Evolutionary conservation across 2,797 vertebrate genomes (phyloP), one percentile per base, ranked within the genome.

Genomic region (Pelochelys cantorii): DNA sequence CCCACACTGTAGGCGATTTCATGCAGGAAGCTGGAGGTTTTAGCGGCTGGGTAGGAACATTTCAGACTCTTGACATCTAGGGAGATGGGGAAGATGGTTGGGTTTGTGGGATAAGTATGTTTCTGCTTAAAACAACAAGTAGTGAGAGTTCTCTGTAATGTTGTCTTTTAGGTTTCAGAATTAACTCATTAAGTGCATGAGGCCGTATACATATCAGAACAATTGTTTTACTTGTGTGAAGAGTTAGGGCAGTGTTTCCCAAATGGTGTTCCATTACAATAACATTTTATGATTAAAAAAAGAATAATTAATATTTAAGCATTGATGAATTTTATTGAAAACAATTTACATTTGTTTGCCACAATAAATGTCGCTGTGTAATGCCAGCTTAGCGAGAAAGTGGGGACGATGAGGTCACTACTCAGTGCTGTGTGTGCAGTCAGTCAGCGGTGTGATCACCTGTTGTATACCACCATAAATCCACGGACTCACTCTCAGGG

Each of bases 11-110:
- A 48, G 52, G 29, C 2, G 34, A 14, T 27, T 68, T 88, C 34
- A 2, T 84, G 79, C 23, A 85, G 81, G 91, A 83, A 90, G 83
- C 77, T 83, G 83, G 8, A n/a, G 71, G 29, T 54, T 55, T 53
- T 62, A 71, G 83, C 75, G 20, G 2, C 0, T 2, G 3, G 2
- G 13, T 77, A 25, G 25, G 42, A 48, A 77, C 42, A 77, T 42
- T 10, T 62, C 42, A n/a, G 25, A 20, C 74, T 91, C 81, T 0
- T 0, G 90, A 62, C n/a, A 8, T 77, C 25, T 77, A 77, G 25
- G 42, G 42, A 27, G 25, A 3, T 52, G 42, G 13, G 13, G 74
- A 71, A 71, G 15, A 71, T 52, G 42, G 13, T 29, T 48, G 74
- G 25, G 74, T 52, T 77, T 77, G 65, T 71, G 25, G 23, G 74